Evolutionary conservation across 2,797 vertebrate species (phyloP).

Genomic region (Platalea minor): DNA sequence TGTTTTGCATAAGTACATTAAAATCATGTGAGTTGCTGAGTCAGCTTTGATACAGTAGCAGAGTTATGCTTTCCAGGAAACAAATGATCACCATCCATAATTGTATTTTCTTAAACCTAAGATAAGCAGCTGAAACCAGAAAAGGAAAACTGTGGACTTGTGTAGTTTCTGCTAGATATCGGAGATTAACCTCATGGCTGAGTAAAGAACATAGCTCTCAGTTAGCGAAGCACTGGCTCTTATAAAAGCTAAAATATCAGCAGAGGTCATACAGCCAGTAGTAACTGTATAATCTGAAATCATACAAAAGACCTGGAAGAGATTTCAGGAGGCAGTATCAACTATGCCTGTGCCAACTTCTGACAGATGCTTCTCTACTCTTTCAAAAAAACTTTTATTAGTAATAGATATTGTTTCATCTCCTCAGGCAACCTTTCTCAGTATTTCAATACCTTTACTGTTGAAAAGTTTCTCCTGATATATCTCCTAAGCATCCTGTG

Average conservation of each 20-base stretch:
- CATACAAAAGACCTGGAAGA: not conserved
- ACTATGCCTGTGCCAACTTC: not conserved
- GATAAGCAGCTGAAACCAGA: not conserved
- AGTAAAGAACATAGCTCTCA: not conserved
- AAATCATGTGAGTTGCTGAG: not conserved
- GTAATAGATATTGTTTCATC: not conserved
- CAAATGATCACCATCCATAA: not conserved
- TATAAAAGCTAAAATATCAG: not conserved
- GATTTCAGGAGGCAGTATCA: not conserved
- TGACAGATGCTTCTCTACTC: not conserved
- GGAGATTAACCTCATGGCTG: not conserved
- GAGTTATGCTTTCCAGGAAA: conserved; percentile 13
- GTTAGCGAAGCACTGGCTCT: not conserved
- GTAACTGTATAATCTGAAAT: not conserved
- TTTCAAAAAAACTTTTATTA: not conserved
- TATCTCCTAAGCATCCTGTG: not conserved
- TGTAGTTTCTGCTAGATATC: not conserved
- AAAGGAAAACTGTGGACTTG: not conserved
- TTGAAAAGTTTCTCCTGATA: not conserved
- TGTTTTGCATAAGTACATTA: not conserved
- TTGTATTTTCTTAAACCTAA: not conserved
- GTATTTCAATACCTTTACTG: not conserved
- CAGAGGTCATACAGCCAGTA: not conserved
- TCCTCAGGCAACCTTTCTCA: not conserved
- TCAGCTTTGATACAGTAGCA: conserved; percentile 14